phyloP scores from a whole-genome alignment of 1,140 invertebrate genomes.

The Drosophila subobscura region DNA sequence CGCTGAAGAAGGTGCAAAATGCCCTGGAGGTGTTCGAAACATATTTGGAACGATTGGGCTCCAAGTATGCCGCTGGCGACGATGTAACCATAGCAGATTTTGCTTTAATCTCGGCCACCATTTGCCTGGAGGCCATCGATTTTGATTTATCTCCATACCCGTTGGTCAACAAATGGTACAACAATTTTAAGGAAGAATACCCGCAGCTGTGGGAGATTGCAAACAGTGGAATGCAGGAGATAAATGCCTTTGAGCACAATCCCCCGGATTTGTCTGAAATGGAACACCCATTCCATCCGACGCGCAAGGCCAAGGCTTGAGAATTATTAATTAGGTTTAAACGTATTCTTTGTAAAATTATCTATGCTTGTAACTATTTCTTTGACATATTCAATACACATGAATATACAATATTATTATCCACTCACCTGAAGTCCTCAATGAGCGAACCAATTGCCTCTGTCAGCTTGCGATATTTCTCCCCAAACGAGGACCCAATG shows the following conservation, averaged over 20 bases:
- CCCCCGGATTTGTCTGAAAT: slow-evolving; percentile 88
- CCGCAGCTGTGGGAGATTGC: slow-evolving; percentile 88
- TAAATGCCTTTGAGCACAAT: slow-evolving; percentile 87
- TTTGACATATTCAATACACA: slow-evolving; percentile 19
- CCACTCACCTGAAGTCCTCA: slow-evolving; percentile 89
- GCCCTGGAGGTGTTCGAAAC: slow-evolving; percentile 88
- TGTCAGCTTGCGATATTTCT: slow-evolving; percentile 91
- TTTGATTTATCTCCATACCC: slow-evolving; percentile 87
- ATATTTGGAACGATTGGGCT: slow-evolving; percentile 86
- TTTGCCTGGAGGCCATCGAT: slow-evolving; percentile 89
- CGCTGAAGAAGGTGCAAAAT: slow-evolving; percentile 87
- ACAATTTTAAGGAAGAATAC: slow-evolving; percentile 87
- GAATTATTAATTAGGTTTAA: slow-evolving; percentile 12
- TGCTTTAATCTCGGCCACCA: slow-evolving; percentile 87
- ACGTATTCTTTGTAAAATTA: slow-evolving; percentile 5
- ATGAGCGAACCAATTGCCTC: slow-evolving; percentile 91
- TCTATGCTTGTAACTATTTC: slow-evolving; percentile 7
- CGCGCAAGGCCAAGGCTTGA: slow-evolving; percentile 83
- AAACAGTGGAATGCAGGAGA: slow-evolving; percentile 87
- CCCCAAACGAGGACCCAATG: slow-evolving; percentile 87
- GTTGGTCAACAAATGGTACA: slow-evolving; percentile 87
- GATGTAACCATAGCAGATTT: slow-evolving; percentile 90
- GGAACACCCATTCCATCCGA: slow-evolving; percentile 89
- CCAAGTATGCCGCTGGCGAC: slow-evolving; percentile 88
- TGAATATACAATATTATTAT: slow-evolving; percentile 15